Evolutionary conservation across 2,113 vertebrate genomes (phyloP).

Genomic region (Clarias batrachus): DNA sequence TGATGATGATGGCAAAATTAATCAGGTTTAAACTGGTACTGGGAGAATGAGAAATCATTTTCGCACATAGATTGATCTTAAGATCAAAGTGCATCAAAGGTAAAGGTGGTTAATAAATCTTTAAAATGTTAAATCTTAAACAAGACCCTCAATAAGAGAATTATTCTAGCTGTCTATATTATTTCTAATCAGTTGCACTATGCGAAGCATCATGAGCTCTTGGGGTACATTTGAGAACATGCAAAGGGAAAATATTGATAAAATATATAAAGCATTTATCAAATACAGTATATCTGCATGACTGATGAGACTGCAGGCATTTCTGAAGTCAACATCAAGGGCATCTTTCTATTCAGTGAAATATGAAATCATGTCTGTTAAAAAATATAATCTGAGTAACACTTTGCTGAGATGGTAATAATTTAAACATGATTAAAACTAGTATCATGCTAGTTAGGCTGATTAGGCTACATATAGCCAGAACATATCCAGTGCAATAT

Average conservation of each 20-base stretch:
- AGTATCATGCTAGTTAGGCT: not conserved
- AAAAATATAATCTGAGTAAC: not conserved
- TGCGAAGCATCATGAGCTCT: not conserved
- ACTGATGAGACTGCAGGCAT: not conserved
- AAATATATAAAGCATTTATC: not conserved
- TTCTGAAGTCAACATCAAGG: not conserved
- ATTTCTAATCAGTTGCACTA: not conserved
- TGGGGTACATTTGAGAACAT: not conserved
- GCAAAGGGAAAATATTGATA: not conserved
- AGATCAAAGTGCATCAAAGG: too few relatives aligned
- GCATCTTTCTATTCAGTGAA: not conserved
- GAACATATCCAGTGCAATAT: not conserved
- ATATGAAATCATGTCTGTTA: not conserved
- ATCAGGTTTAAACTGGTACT: too few relatives aligned
- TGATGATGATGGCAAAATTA: too few relatives aligned
- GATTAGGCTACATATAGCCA: not conserved
- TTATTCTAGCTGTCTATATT: not conserved
- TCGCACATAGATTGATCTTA: too few relatives aligned
- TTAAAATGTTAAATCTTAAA: not conserved
- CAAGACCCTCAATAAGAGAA: not conserved
- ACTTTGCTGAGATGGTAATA: not conserved
- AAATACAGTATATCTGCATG: not conserved
- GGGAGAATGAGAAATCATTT: too few relatives aligned
- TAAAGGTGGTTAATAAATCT: too few relatives aligned
- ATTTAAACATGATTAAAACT: too few relatives aligned